These are phyloP conservation scores for Ylistrum balloti DNA, from an alignment of 1,140 invertebrate genomes.

Conservation along the genomic window DNA sequence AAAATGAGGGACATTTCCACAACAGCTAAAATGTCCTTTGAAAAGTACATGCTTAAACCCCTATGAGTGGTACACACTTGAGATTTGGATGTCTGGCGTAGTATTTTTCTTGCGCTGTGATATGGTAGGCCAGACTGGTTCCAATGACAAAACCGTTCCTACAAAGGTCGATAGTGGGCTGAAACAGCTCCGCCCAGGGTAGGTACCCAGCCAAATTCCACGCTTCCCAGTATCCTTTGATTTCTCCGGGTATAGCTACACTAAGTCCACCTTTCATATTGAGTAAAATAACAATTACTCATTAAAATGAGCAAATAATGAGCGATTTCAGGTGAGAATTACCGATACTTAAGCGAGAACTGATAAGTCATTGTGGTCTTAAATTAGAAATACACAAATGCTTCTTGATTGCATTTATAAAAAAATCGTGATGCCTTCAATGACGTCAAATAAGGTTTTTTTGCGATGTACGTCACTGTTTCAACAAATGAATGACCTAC, in stretches of 20 bases:
- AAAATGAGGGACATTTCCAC: not conserved
- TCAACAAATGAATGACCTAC: no score
- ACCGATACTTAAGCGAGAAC: no score
- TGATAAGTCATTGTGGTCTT: no score
- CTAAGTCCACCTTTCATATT: not conserved
- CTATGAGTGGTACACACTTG: not conserved
- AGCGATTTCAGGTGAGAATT: no score
- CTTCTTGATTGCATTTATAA: no score
- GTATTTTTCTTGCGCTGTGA: not conserved
- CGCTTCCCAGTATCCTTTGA: constrained; percentile 93
- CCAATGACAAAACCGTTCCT: constrained; percentile 66
- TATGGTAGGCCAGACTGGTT: not conserved
- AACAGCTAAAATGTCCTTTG: not conserved
- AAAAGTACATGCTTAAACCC: no score
- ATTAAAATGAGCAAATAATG: no score
- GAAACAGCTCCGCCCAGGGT: constrained; percentile 91
- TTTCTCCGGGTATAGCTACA: constrained; percentile 93
- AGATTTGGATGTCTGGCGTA: not conserved
- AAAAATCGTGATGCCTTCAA: no score
- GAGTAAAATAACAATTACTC: no score
- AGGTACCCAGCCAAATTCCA: constrained; percentile 86
- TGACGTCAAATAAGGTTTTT: no score
- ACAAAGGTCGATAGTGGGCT: constrained; percentile 85
- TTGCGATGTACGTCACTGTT: no score
- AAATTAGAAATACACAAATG: no score